These are phyloP conservation scores for Indri indri DNA, from an alignment of 2,113 vertebrate genomes.

Conservation along the genomic window DNA sequence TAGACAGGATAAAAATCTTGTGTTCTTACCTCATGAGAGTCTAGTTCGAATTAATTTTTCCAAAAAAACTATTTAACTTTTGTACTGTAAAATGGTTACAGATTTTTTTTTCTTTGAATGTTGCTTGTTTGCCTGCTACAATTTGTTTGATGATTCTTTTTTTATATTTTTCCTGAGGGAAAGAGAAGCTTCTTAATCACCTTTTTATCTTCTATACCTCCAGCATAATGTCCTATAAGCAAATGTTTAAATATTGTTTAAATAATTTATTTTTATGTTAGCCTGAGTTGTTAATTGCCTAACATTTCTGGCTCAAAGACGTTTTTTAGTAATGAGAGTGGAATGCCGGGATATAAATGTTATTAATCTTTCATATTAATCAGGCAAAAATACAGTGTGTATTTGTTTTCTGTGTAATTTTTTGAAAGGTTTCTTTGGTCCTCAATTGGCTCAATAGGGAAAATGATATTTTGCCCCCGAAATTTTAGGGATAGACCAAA, in stretches of 20 bases:
- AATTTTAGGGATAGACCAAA: not conserved
- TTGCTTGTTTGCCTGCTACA: not conserved
- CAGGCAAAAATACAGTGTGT: not conserved
- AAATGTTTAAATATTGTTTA: conserved; percentile 7
- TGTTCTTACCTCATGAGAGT: not conserved
- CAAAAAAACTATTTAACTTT: not conserved
- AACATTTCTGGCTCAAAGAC: not conserved
- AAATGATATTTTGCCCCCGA: conserved; percentile 32
- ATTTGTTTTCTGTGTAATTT: not conserved
- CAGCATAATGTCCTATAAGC: not conserved
- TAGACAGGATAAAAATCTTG: not conserved
- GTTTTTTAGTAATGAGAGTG: not conserved
- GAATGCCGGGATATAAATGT: not conserved
- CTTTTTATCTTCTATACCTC: not conserved
- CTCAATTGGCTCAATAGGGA: not conserved
- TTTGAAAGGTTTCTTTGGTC: not conserved
- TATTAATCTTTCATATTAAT: not conserved
- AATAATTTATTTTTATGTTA: not conserved
- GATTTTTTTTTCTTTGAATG: not conserved
- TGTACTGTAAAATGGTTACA: not conserved
- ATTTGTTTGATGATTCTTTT: not conserved
- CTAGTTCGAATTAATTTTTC: not conserved
- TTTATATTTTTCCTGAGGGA: not conserved
- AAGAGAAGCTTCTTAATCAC: not conserved
- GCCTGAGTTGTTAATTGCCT: not conserved